phyloP scores from a whole-genome alignment of 2,888 invertebrate species.

The Rhagonycha lutea region DNA sequence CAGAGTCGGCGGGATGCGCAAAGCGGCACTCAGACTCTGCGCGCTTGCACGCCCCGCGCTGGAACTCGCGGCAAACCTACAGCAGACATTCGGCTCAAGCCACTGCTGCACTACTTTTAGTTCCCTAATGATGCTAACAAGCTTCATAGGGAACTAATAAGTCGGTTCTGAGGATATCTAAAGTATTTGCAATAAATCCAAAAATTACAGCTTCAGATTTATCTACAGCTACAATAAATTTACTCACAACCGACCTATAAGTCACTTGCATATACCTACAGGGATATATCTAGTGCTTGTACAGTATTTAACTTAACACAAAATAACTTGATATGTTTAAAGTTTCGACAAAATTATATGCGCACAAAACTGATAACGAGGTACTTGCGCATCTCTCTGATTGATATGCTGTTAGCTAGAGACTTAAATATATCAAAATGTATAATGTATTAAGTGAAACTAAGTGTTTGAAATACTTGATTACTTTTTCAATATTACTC shows the following conservation, averaged over 20 bases:
- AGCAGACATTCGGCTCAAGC: slow-evolving; percentile 58
- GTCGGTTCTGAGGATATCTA: background rate
- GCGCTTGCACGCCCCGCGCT: slow-evolving; percentile 98
- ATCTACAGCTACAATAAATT: background rate
- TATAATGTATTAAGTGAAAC: slow-evolving; percentile 3
- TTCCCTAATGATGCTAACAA: slow-evolving; percentile 15
- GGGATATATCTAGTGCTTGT: slow-evolving; percentile 28
- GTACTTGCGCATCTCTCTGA: background rate
- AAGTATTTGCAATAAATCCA: background rate
- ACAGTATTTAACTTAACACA: slow-evolving; percentile 20
- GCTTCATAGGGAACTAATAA: slow-evolving; percentile 14
- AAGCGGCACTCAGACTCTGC: slow-evolving; percentile 97
- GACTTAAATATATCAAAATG: background rate
- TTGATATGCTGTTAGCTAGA: background rate
- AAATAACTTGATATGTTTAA: background rate
- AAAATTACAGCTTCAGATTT: background rate
- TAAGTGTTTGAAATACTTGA: background rate
- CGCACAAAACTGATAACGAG: background rate
- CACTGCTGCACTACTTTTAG: slow-evolving; percentile 41
- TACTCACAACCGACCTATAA: background rate
- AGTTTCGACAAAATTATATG: background rate
- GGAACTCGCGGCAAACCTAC: slow-evolving; percentile 98
- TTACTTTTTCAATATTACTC: slow-evolving; percentile 12
- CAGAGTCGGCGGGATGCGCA: slow-evolving; percentile 97
- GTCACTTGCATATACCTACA: slow-evolving; percentile 24